Percentiles rank a stretch among this genome's conserved stretches.
Conservation (phyloP, 2,797 vertebrate genomes). For the Syncerus caffer region DNA sequence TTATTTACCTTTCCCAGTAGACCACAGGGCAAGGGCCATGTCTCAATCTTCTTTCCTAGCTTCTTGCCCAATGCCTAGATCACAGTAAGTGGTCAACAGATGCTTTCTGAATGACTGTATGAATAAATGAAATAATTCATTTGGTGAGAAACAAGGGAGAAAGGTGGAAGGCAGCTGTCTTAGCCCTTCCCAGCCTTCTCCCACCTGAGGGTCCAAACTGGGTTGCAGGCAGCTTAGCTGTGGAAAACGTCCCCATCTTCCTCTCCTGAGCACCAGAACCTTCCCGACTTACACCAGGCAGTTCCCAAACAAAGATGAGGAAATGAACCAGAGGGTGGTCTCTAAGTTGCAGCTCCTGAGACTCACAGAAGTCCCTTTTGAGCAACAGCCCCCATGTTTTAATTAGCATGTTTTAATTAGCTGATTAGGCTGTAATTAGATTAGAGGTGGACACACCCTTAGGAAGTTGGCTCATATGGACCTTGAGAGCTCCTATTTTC, state of each 20-base stretch:
- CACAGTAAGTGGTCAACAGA: neutral
- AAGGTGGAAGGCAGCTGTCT: neutral
- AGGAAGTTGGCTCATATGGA: conserved; percentile 54
- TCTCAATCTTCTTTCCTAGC: neutral
- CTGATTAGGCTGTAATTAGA: conserved; percentile 69
- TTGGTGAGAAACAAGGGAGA: neutral
- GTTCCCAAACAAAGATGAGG: neutral
- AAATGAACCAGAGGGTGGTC: neutral
- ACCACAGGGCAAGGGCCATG: neutral
- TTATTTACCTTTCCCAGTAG: neutral
- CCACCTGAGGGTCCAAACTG: neutral
- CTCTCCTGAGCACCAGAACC: neutral
- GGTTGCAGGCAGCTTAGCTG: neutral
- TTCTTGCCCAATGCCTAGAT: neutral
- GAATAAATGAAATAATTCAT: neutral
- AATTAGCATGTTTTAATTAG: conserved; percentile 70
- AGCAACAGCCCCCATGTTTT: conserved; percentile 33
- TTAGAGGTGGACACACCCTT: conserved; percentile 61
- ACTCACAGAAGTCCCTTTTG: conserved; percentile 45
- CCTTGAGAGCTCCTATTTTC: conserved; percentile 56
- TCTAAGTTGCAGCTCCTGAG: neutral
- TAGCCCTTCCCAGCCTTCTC: neutral
- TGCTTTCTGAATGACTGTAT: neutral
- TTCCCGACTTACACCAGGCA: neutral
- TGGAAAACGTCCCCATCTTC: neutral